Base-by-base conservation (phyloP, 2,888 invertebrate genomes). In the Melanotus villosus region DNA sequence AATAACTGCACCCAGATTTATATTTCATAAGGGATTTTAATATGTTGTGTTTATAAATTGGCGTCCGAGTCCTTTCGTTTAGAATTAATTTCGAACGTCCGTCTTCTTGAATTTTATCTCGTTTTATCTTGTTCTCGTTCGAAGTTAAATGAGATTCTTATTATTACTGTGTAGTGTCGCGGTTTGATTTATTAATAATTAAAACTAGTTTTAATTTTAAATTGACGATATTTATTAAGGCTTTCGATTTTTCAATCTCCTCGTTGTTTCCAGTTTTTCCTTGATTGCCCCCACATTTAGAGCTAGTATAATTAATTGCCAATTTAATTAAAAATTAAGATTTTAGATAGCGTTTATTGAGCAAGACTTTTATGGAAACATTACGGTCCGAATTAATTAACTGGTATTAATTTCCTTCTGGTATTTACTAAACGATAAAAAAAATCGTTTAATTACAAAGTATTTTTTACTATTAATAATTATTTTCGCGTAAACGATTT, bases 311-410 rank as follows among this genome's bases (percentile, higher is more conserved):
- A 50, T 50, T 50, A 26, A 50, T 50, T 26, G 16, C 12, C n/a
- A 30, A 50, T 50, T 50, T 50, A 50, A 50, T 50, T 32, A 32
- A 26, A 45, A 50, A 50, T 50, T 50, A 50, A 50, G 50, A 30
- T 50, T 50, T 26, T 50, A 26, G 50, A 50, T 26, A 26, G 7
- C n/a, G 19, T 45, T 19, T 19, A 45, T 45, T 45, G 21, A 45
- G 45, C 16, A 45, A 45, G 19, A 45, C 21, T 45, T 45, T 45
- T 21, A 45, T 19, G 45, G 45, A 45, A 45, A 45, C 21, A 45
- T 21, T 45, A 45, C 14, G 7, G 2, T 19, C 16, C 6, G 16
- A 45, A 45, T 45, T 45, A 45, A 45, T 45, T 19, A 19, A 21
- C 21, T 45, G 3, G 10, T 21, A 45, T 21, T 45, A 45, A 45